Evolutionary conservation across 2,113 vertebrate species (phyloP).

Genomic region (Ramphastos sulfuratus): DNA sequence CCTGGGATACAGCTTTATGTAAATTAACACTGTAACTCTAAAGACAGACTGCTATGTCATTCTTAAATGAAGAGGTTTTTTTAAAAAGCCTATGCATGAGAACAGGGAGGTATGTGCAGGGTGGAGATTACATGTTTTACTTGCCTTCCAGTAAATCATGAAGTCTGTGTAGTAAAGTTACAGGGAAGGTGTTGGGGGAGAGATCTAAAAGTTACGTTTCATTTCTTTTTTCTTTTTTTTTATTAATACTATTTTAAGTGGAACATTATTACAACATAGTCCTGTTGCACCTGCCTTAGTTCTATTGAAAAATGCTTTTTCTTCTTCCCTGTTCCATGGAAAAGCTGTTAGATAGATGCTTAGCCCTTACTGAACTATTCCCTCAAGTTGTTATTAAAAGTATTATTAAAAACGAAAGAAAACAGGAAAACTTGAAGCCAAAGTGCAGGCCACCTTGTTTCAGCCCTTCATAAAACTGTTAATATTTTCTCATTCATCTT

Average conservation of each 20-base stretch:
- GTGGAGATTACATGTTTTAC: not conserved
- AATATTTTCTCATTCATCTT: slow-evolving; percentile 46
- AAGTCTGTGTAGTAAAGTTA: not conserved
- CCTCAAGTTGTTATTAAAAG: slow-evolving; percentile 13
- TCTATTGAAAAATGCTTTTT: not conserved
- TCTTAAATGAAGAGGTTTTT: not conserved
- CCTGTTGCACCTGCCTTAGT: not conserved
- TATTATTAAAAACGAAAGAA: not conserved
- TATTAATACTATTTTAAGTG: not conserved
- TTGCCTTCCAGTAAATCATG: not conserved
- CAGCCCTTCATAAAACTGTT: slow-evolving; percentile 48
- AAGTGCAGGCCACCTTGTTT: slow-evolving; percentile 58
- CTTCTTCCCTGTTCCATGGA: not conserved
- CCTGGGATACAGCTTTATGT: not conserved
- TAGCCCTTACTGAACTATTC: slow-evolving; percentile 16
- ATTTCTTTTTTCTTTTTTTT: no score
- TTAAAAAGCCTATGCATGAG: not conserved
- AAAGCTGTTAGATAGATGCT: not conserved
- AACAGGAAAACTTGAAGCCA: slow-evolving; percentile 15
- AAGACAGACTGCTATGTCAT: not conserved
- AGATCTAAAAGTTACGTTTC: not conserved
- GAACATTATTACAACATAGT: not conserved
- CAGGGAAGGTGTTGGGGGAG: not conserved
- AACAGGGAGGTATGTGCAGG: not conserved
- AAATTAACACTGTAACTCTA: not conserved